Evolutionary conservation across 1,140 invertebrate genomes (phyloP).

Genomic region (Alviniconcha marisindica): DNA sequence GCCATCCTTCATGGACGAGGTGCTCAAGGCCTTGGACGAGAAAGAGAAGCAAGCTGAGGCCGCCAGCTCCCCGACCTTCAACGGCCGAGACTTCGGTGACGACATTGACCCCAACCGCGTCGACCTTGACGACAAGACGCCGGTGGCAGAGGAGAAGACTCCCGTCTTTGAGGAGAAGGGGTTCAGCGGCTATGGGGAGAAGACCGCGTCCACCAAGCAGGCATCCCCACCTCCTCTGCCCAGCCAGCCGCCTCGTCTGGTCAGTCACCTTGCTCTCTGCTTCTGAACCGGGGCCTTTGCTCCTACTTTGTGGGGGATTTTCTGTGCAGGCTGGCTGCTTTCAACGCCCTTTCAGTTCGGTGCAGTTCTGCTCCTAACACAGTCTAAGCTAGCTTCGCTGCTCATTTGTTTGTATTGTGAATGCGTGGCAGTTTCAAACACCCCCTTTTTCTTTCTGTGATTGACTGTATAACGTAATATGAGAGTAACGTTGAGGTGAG

Average conservation of each 20-base stretch:
- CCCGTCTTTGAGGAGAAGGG: conserved; percentile 26
- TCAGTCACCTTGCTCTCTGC: conserved; percentile 22
- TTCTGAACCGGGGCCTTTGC: too few species aligned
- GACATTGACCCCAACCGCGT: conserved; percentile 24
- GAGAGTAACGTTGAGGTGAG: too few species aligned
- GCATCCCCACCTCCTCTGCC: conserved; percentile 37
- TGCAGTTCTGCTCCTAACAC: too few species aligned
- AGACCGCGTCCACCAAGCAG: background rate
- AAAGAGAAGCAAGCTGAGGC: conserved; percentile 59
- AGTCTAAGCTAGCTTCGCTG: too few species aligned
- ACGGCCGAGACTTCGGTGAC: conserved; percentile 26
- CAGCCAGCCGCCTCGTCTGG: conserved; percentile 42
- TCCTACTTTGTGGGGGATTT: too few species aligned
- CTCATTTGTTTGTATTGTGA: too few species aligned
- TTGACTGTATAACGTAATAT: too few species aligned
- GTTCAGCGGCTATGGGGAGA: background rate
- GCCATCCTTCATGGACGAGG: conserved; percentile 94
- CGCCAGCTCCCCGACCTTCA: conserved; percentile 21
- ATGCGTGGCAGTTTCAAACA: too few species aligned
- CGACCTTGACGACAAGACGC: conserved; percentile 25
- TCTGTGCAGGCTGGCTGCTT: too few species aligned
- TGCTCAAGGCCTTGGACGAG: conserved; percentile 86
- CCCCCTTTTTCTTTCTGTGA: too few species aligned
- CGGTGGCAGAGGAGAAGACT: conserved; percentile 31
- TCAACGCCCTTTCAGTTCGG: too few species aligned